Percentiles rank a stretch among this genome's conserved stretches.
These are phyloP conservation scores for Steinernema hermaphroditum DNA, from an alignment of 2,888 invertebrate genomes.

Conservation along the genomic window DNA sequence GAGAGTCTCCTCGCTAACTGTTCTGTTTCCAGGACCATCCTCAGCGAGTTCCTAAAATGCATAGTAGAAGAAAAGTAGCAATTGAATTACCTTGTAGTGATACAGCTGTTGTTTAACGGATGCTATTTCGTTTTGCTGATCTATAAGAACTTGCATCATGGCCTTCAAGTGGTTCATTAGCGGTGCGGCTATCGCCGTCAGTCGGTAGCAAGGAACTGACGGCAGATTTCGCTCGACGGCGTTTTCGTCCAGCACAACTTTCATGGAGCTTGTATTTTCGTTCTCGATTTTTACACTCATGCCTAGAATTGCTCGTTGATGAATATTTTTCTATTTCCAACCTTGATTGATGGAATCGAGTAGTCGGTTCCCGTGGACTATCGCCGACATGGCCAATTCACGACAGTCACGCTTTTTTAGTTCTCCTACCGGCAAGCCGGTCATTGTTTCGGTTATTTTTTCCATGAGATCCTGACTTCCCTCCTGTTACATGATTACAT, in stretches of 20 bases:
- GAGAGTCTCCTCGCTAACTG: conserved; percentile 61
- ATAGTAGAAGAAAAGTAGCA: not conserved
- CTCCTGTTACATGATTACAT: conserved; percentile 43
- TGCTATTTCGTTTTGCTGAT: conserved; percentile 58
- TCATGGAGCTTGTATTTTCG: conserved; percentile 47
- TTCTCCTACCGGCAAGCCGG: conserved; percentile 83
- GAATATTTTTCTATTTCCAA: conserved; percentile 70
- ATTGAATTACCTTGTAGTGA: conserved; percentile 48
- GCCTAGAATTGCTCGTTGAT: conserved; percentile 41
- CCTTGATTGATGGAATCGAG: conserved; percentile 52
- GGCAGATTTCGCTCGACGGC: conserved; percentile 44
- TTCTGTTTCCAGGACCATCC: conserved; percentile 49
- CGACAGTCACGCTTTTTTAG: conserved; percentile 58
- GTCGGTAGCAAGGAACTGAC: conserved; percentile 62
- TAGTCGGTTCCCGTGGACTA: conserved; percentile 67
- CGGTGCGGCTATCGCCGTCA: conserved; percentile 61
- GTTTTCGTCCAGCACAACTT: conserved; percentile 47
- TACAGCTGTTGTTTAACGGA: conserved; percentile 55
- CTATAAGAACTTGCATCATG: conserved; percentile 62
- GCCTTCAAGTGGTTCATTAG: conserved; percentile 66
- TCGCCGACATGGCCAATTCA: conserved; percentile 64
- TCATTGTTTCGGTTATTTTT: conserved; percentile 73
- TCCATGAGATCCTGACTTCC: conserved; percentile 55
- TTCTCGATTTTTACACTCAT: conserved; percentile 53
- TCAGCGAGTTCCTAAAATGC: conserved; percentile 48